These are phyloP conservation scores for Cataglyphis hispanica DNA, from an alignment of 1,140 invertebrate species.

Conservation along the genomic window DNA sequence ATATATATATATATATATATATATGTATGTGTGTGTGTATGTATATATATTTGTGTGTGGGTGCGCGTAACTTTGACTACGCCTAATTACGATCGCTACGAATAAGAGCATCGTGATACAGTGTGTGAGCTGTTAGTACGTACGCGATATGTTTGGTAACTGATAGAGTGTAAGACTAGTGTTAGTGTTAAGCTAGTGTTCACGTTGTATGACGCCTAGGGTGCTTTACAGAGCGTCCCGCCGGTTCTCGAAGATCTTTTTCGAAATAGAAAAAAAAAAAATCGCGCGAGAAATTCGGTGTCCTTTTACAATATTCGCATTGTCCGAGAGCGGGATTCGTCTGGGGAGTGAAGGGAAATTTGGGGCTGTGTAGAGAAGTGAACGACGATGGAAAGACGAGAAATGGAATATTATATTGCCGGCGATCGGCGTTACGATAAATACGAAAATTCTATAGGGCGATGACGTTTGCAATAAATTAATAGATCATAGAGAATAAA, in stretches of 20 bases:
- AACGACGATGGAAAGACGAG: constrained; percentile 20
- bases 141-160: constrained; percentile 76
- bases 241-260: too few relatives aligned
- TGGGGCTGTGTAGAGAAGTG: not conserved
- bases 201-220: constrained; percentile 6
- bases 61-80: constrained; percentile 41
- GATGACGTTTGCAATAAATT: constrained; percentile 34
- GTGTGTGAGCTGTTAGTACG: constrained; percentile 51
- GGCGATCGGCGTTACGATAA: constrained; percentile 30
- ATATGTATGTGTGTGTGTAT: too few relatives aligned
- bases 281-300: not conserved
- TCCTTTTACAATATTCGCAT: not conserved
- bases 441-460: constrained; percentile 21
- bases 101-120: constrained; percentile 37
- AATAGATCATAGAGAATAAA: constrained; percentile 31
- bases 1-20: not conserved
- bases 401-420: constrained; percentile 21
- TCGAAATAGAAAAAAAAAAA: not conserved
- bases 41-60: not conserved
- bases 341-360: not conserved
- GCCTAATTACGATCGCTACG: constrained; percentile 64
- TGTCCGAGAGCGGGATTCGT: not conserved
- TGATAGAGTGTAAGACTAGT: constrained; percentile 75
- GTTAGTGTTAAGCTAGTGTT: constrained; percentile 63
- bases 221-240: not conserved